A percentile compares a stretch with the other conserved stretches of the same genome.
phyloP scores from a whole-genome alignment of 1,140 invertebrate species.

The Bombus confusus region DNA sequence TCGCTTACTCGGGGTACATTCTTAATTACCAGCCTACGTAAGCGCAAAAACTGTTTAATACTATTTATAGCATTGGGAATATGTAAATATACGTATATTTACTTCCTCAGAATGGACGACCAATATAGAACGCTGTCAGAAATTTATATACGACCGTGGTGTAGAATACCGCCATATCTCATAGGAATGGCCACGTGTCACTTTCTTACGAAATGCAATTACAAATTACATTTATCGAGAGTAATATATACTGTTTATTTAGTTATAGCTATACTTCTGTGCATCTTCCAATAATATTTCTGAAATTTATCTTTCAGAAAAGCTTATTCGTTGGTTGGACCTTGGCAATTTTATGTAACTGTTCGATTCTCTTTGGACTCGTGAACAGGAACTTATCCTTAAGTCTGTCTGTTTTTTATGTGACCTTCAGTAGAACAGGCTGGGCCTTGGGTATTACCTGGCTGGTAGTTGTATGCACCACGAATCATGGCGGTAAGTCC shows the following conservation, averaged over 20 bases:
- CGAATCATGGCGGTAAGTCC: conserved; percentile 77
- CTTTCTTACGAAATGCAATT: conserved; percentile 75
- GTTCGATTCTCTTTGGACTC: conserved; percentile 79
- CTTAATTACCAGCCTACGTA: too few species aligned
- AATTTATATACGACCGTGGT: conserved; percentile 83
- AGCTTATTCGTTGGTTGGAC: conserved; percentile 74
- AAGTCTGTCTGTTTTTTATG: conserved; percentile 76
- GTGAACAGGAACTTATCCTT: conserved; percentile 75
- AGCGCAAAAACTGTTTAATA: too few species aligned
- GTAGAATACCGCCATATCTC: conserved; percentile 82
- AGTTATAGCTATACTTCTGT: too few species aligned
- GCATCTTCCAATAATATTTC: not conserved
- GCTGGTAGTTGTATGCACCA: conserved; percentile 82
- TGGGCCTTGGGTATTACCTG: conserved; percentile 83
- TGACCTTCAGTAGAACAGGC: conserved; percentile 77
- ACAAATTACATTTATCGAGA: conserved; percentile 74
- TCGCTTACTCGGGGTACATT: too few species aligned
- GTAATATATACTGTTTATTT: conserved; percentile 55
- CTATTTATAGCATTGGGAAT: too few species aligned
- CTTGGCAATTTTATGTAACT: conserved; percentile 75
- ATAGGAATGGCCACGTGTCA: conserved; percentile 81
- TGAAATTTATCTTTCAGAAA: conserved; percentile 69
- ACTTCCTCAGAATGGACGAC: too few species aligned
- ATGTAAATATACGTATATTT: too few species aligned
- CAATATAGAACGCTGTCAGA: too few species aligned